Conservation (phyloP, 2,113 vertebrate genomes). For the Misgurnus mizolepis region DNA sequence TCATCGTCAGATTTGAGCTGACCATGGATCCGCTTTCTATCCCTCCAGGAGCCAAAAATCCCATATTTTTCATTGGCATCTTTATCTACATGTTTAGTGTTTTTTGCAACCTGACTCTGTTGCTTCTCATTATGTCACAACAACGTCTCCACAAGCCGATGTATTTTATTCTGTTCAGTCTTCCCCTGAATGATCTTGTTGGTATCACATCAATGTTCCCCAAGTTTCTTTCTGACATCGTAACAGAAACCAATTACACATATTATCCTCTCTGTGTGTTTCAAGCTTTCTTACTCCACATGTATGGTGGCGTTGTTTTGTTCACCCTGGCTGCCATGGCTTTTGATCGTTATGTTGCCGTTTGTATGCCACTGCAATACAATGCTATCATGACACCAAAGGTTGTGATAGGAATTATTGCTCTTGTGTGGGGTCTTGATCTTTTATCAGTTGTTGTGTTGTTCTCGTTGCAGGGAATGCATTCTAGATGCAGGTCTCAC, state of each 20-base stretch:
- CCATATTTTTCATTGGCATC: slow-evolving; percentile 67
- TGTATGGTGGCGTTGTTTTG: slow-evolving; percentile 70
- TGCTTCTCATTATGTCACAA: slow-evolving; percentile 66
- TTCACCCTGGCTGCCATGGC: slow-evolving; percentile 76
- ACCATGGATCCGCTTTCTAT: slow-evolving; percentile 66
- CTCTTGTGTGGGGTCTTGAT: slow-evolving; percentile 65
- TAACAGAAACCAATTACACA: slow-evolving; percentile 61
- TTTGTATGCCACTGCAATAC: slow-evolving; percentile 72
- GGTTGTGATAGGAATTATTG: slow-evolving; percentile 55
- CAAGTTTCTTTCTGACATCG: slow-evolving; percentile 70
- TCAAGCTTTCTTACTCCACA: slow-evolving; percentile 73
- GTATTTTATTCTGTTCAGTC: slow-evolving; percentile 74
- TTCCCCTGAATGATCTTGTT: slow-evolving; percentile 73
- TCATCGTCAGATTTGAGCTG: slow-evolving; percentile 52
- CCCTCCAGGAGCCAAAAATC: slow-evolving; percentile 65
- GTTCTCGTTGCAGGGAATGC: slow-evolving; percentile 65
- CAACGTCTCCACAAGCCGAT: slow-evolving; percentile 74
- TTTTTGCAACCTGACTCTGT: slow-evolving; percentile 68
- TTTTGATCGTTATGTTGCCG: slow-evolving; percentile 74
- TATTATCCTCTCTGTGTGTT: slow-evolving; percentile 72
- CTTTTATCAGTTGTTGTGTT: slow-evolving; percentile 61
- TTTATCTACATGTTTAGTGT: slow-evolving; percentile 64
- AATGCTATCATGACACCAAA: slow-evolving; percentile 66
- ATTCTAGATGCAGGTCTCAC: slow-evolving; percentile 62
- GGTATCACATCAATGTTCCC: slow-evolving; percentile 72